These are phyloP conservation scores for Yponomeuta malinellus DNA, from an alignment of 2,888 invertebrate species.

Conservation along the genomic window DNA sequence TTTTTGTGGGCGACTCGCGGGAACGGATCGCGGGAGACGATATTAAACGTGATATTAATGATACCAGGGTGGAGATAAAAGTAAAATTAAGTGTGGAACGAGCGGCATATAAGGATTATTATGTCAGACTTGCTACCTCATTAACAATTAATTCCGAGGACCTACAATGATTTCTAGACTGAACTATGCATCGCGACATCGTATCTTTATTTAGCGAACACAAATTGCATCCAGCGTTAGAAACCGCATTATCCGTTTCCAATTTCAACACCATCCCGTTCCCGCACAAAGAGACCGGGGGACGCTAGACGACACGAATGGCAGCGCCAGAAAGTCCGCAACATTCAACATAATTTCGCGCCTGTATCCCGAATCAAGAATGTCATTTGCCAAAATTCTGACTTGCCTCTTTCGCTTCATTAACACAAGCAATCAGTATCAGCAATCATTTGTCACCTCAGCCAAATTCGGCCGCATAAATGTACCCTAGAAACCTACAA, in stretches of 20 bases:
- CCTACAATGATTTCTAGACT: not conserved
- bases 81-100: not conserved
- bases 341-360: not conserved
- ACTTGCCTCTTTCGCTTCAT: too few relatives aligned
- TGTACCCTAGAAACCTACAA: too few relatives aligned
- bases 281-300: not conserved
- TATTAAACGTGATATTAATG: conserved; percentile 9
- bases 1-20: conserved; percentile 29
- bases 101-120: not conserved
- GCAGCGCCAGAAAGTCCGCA: not conserved
- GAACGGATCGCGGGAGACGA: conserved; percentile 13
- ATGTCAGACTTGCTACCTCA: not conserved
- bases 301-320: not conserved
- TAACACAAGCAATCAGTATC: too few relatives aligned
- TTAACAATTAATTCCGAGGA: not conserved
- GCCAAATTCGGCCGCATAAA: too few relatives aligned
- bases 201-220: not conserved
- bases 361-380: too few relatives aligned
- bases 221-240: too few relatives aligned
- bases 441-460: too few relatives aligned
- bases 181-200: not conserved
- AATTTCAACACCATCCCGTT: not conserved
- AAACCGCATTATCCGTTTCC: not conserved
- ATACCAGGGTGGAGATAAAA: not conserved
- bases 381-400: too few relatives aligned